A percentile compares a stretch with the other conserved stretches of the same genome.
phyloP scores from a whole-genome alignment of 2,113 vertebrate species.

The Silurus meridionalis region DNA sequence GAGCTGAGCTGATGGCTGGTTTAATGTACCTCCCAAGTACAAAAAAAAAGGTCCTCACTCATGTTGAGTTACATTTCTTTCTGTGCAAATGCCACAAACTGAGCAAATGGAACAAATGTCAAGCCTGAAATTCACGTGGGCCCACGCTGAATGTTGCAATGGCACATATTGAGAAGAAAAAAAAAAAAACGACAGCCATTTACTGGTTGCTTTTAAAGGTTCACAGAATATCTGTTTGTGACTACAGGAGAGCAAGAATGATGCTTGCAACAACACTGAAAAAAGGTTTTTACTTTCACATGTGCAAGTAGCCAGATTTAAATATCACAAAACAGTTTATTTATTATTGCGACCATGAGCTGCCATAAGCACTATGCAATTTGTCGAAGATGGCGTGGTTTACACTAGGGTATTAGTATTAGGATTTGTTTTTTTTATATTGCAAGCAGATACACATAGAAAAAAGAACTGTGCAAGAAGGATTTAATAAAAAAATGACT shows the following conservation, averaged over 20 bases:
- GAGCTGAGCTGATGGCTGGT: constrained; percentile 27
- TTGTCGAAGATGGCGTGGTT: not conserved
- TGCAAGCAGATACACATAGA: not conserved
- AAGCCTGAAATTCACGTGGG: not conserved
- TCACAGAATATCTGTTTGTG: not conserved
- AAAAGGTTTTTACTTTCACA: not conserved
- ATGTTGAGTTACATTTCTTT: not conserved
- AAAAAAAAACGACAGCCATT: not conserved
- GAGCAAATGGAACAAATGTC: constrained; percentile 23
- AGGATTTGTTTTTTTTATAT: not conserved
- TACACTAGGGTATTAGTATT: not conserved
- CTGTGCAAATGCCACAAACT: not conserved
- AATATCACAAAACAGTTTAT: not conserved
- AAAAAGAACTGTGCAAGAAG: not conserved
- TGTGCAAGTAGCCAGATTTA: not conserved
- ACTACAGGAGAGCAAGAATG: not conserved
- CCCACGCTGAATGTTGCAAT: not conserved
- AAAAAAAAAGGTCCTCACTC: constrained; percentile 7
- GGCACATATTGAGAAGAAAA: constrained; percentile 15
- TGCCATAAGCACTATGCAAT: not conserved
- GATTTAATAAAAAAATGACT: not conserved
- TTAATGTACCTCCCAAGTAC: not conserved
- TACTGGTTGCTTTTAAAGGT: not conserved
- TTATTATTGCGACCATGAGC: not conserved
- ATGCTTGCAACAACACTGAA: not conserved